These are phyloP conservation scores for Sarotherodon lohbergeri DNA, from an alignment of 2,113 vertebrate species.

Conservation along the genomic window DNA sequence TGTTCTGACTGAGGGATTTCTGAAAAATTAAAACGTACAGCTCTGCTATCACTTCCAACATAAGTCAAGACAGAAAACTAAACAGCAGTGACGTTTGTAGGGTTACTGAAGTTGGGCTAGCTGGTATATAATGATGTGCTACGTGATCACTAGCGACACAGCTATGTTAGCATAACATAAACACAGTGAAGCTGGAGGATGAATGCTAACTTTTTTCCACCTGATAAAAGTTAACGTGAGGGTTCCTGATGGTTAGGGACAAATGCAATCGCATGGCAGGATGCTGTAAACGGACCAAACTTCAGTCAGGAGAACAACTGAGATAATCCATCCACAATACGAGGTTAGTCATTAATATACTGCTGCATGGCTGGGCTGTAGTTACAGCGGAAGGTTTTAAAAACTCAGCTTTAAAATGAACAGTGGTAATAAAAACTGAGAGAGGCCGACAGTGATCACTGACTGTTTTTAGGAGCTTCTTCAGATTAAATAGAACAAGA, in stretches of 20 bases:
- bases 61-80: too few species aligned
- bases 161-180: rapidly evolving
- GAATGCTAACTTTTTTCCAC: not conserved
- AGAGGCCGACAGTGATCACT: not conserved
- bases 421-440: not conserved
- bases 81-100: rapidly evolving
- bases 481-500: not conserved
- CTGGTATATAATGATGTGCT: not conserved
- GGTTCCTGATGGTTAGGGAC: rapidly evolving
- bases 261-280: rapidly evolving
- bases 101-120: rapidly evolving
- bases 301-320: rapidly evolving
- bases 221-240: rapidly evolving
- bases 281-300: not conserved
- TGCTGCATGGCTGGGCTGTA: not conserved
- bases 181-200: not conserved
- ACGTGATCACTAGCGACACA: not conserved
- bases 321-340: not conserved
- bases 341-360: rapidly evolving
- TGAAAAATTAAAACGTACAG: rapidly evolving
- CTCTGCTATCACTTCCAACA: too few species aligned
- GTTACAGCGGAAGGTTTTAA: not conserved
- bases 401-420: rapidly evolving
- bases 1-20: too few species aligned
- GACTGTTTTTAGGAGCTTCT: not conserved